Evolutionary conservation across 2,888 invertebrate species (phyloP), one percentile per base, ranked within the genome.

Genomic region (Acanthosepion pharaonis): DNA sequence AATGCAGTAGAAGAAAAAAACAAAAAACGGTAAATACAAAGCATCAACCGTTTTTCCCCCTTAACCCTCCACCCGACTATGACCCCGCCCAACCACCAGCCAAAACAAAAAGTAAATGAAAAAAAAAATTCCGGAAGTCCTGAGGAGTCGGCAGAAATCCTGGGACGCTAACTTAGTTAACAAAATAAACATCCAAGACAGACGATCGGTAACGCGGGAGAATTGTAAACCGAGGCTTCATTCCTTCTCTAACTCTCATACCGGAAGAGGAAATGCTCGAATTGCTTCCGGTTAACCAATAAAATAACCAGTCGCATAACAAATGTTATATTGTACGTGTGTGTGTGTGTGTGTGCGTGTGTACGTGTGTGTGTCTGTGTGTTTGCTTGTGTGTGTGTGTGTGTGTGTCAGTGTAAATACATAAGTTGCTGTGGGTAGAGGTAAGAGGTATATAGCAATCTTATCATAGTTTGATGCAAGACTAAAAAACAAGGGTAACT

Each of bases 201-300:
- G n/a, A 78, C 78, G 11, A 78, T 78, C 78, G 18, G n/a, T 33
- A 78, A 78, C 18, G 23, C 59, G 59, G 23, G 23, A 20, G 59
- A 78, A 78, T 78, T 78, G 78, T 78, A 78, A 78, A 78, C 28
- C 9, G 78, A 78, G 9, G 33, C 78, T 78, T 33, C n/a, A n/a
- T 78, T 78, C 78, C n/a, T n/a, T 15, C n/a, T 78, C 11, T 2
- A n/a, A 3, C n/a, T 78, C 18, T 78, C n/a, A 78, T 33, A 78
- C 78, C 78, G 78, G 78, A 78, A 78, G 78, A 9, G 78, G 78
- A 78, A 78, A 78, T 78, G 11, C 78, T 78, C 78, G 78, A 78
- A 78, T 78, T 78, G 78, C 78, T 78, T 78, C 78, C n/a, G 78
- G 78, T 78, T n/a, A 78, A 78, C n/a, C n/a, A n/a, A 18, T 78